phyloP scores from a whole-genome alignment of 2,888 invertebrate species.

The Rutpela maculata region DNA sequence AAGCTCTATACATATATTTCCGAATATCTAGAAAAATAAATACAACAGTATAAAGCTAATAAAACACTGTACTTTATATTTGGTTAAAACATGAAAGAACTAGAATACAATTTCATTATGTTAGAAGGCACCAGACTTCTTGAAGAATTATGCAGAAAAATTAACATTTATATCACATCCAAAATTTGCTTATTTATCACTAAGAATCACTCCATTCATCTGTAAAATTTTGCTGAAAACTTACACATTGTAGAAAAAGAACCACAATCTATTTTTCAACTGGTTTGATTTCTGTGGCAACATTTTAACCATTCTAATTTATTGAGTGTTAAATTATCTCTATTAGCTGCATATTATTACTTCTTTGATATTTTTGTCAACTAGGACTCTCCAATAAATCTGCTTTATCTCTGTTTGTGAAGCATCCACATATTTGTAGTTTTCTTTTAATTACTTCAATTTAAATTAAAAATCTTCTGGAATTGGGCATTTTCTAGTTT shows the following conservation, averaged over 20 bases:
- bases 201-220: background rate
- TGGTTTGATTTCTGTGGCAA: too few relatives aligned
- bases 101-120: background rate
- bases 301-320: too few relatives aligned
- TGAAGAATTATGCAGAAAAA: background rate
- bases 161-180: background rate
- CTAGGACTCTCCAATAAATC: background rate
- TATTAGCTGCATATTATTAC: background rate
- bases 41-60: background rate
- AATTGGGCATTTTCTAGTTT: background rate
- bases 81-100: background rate
- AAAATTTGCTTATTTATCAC: background rate
- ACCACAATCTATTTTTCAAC: background rate
- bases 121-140: background rate
- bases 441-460: background rate
- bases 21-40: background rate
- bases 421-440: background rate
- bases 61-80: background rate
- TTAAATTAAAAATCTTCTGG: background rate
- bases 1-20: background rate
- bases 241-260: background rate
- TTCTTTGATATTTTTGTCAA: background rate
- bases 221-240: background rate
- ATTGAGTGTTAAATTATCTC: too few relatives aligned
- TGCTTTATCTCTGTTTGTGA: background rate